phyloP scores from a whole-genome alignment of 2,888 invertebrate genomes.

The Onthophagus sagittarius region DNA sequence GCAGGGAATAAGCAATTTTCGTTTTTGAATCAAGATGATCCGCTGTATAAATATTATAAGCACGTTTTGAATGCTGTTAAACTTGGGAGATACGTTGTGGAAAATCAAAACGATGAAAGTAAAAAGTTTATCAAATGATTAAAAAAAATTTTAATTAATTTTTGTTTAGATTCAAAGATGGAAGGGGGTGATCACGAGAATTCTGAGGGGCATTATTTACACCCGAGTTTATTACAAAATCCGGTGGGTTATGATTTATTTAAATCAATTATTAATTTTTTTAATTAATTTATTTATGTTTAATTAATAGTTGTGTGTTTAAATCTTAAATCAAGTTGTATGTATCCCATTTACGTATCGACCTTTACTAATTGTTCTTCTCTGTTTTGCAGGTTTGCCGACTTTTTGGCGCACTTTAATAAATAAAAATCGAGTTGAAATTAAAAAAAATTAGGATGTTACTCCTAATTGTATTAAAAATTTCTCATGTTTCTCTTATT shows the following conservation, averaged over 20 bases:
- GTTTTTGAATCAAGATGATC: constrained; percentile 84
- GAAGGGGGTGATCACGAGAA: constrained; percentile 50
- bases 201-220: constrained; percentile 69
- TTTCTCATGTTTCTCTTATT: constrained; percentile 13
- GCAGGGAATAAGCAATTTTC: constrained; percentile 88
- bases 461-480: not conserved
- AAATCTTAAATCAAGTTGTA: not conserved
- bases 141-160: too few species aligned
- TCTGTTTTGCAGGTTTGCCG: constrained; percentile 9
- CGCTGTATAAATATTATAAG: constrained; percentile 85
- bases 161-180: constrained; percentile 23
- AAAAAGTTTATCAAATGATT: too few species aligned
- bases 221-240: constrained; percentile 71
- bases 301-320: not conserved
- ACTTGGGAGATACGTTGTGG: constrained; percentile 57
- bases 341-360: not conserved
- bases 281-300: not conserved
- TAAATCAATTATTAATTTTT: not conserved
- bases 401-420: constrained; percentile 10
- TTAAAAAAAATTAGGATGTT: not conserved
- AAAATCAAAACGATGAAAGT: constrained; percentile 36
- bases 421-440: constrained; percentile 14
- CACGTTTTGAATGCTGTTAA: constrained; percentile 69
- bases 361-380: not conserved
- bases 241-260: constrained; percentile 56